Evolutionary conservation across 2,797 vertebrate genomes (phyloP).

Genomic region (Gallirallus australis): DNA sequence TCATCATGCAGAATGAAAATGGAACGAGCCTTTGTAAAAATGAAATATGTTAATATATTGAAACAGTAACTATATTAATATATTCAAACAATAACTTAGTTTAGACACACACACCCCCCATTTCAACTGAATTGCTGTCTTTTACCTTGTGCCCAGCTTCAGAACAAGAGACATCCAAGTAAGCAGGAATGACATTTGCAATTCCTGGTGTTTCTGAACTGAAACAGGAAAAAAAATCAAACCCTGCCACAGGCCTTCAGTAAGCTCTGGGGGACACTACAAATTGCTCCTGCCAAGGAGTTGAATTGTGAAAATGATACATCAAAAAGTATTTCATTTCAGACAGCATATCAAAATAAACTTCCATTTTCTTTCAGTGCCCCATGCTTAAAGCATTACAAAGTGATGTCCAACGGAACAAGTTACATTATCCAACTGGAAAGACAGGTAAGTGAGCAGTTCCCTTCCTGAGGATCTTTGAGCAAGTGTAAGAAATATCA

Average conservation of each 20-base stretch:
- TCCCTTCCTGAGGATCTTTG: background rate
- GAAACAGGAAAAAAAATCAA: background rate
- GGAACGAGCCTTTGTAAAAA: background rate
- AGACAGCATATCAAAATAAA: background rate
- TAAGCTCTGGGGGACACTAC: background rate
- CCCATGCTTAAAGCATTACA: slow-evolving; percentile 75
- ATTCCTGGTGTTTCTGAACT: background rate
- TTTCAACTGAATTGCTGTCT: background rate
- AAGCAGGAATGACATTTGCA: background rate
- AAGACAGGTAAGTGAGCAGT: slow-evolving; percentile 69
- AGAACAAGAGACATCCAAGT: background rate
- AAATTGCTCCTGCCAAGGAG: background rate
- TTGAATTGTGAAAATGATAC: background rate
- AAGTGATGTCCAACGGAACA: slow-evolving; percentile 48
- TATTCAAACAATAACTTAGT: background rate
- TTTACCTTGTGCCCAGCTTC: background rate
- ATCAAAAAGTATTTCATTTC: background rate
- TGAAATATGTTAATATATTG: background rate
- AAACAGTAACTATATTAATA: background rate
- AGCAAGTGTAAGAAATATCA: background rate
- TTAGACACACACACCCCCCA: background rate
- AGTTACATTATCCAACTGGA: slow-evolving; percentile 74
- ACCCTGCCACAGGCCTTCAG: background rate
- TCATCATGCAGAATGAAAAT: background rate
- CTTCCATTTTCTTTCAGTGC: slow-evolving; percentile 28